Percentiles rank a stretch among this genome's conserved stretches.
These are phyloP conservation scores for Stenolophus ochropezus DNA, from an alignment of 2,888 invertebrate species.

Conservation along the genomic window DNA sequence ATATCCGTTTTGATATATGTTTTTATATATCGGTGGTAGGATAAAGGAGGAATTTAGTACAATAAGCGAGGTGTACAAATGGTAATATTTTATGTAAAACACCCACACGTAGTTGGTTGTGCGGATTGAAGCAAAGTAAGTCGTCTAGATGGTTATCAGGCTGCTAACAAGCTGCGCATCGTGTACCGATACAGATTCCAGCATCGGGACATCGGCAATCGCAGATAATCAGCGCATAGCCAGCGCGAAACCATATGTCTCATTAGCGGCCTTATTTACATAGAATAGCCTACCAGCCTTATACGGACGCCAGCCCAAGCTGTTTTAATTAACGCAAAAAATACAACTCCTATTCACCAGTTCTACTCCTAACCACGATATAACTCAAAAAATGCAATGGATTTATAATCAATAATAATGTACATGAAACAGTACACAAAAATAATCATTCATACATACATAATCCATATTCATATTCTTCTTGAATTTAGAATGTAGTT, in stretches of 20 bases:
- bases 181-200: conserved; percentile 25
- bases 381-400: too few species aligned
- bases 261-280: conserved; percentile 55
- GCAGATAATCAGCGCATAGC: conserved; percentile 33
- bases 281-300: conserved; percentile 51
- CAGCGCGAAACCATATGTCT: conserved; percentile 58
- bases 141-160: conserved; percentile 34
- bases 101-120: neutral
- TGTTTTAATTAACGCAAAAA: neutral
- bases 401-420: too few species aligned
- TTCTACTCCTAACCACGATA: neutral
- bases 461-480: too few species aligned
- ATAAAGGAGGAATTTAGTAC: too few species aligned
- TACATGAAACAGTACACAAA: too few species aligned
- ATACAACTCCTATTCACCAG: too few species aligned
- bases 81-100: neutral
- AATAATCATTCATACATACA: too few species aligned
- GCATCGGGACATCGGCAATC: conserved; percentile 33
- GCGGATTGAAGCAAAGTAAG: conserved; percentile 41
- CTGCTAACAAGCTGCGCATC: conserved; percentile 40
- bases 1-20: too few species aligned
- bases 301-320: conserved; percentile 36
- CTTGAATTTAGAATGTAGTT: too few species aligned
- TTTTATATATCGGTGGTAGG: too few species aligned
- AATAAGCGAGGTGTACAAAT: neutral